A percentile compares a stretch with the other conserved stretches of the same genome.
Evolutionary conservation across 2,888 invertebrate species (phyloP).

Genomic region (Mechanitis mazaeus): DNA sequence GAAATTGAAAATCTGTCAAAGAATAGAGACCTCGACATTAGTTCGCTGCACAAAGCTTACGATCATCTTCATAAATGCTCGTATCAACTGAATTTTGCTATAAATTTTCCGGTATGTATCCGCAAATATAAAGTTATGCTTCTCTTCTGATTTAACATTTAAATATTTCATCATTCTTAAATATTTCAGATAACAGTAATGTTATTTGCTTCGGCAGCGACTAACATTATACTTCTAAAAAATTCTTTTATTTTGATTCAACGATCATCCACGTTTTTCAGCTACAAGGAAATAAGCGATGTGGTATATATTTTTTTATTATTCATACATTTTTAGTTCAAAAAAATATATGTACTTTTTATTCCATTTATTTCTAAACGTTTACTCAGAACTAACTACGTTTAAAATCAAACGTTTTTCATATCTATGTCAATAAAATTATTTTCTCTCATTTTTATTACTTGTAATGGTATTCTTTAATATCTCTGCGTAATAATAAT

Average conservation of each 20-base stretch:
- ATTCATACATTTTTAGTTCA: neutral
- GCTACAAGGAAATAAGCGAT: neutral
- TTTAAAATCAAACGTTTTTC: no score
- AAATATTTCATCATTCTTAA: neutral
- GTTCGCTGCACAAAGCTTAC: conserved; percentile 41
- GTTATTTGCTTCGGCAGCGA: conserved; percentile 47
- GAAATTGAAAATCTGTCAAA: conserved; percentile 44
- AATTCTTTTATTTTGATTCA: conserved; percentile 43
- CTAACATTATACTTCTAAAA: conserved; percentile 49
- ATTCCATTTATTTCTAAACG: no score
- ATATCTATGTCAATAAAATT: no score
- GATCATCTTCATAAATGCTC: conserved; percentile 18
- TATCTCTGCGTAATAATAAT: no score
- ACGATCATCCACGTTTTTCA: conserved; percentile 8
- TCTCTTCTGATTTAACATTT: no score
- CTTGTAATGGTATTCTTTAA: no score
- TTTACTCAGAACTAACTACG: no score
- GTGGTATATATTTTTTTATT: neutral
- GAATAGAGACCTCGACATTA: conserved; percentile 44
- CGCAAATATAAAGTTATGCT: neutral
- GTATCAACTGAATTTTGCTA: conserved; percentile 14
- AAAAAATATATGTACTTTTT: neutral
- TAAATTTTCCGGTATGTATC: conserved; percentile 17
- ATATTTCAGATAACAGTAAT: conserved; percentile 46
- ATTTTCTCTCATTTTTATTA: no score